Conservation (phyloP, 2,113 vertebrate species). For the Bufo gargarizans region DNA sequence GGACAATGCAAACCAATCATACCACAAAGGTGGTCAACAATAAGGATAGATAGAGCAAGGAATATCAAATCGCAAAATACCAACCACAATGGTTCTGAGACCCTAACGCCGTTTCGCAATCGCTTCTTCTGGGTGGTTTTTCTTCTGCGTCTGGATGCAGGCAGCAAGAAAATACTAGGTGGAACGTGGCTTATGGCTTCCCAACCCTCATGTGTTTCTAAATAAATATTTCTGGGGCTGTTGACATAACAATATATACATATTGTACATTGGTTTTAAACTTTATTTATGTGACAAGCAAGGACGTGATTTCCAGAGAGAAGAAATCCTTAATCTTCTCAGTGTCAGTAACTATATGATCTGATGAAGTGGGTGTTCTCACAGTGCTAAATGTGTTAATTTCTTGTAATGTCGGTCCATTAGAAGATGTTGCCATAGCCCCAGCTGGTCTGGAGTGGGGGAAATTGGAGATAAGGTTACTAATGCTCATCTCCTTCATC, state of each 20-base stretch:
- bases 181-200: background rate
- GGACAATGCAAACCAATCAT: too few relatives aligned
- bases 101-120: too few relatives aligned
- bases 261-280: slow-evolving; percentile 3
- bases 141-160: background rate
- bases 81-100: too few relatives aligned
- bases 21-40: too few relatives aligned
- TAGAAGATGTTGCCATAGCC: slow-evolving; percentile 20
- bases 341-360: slow-evolving; percentile 39
- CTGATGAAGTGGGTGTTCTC: slow-evolving; percentile 31
- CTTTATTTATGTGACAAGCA: slow-evolving; percentile 16
- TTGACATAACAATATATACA: background rate
- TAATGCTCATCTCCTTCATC: slow-evolving; percentile 5
- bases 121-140: background rate
- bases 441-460: slow-evolving; percentile 6
- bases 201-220: background rate
- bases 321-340: slow-evolving; percentile 21
- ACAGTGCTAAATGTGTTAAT: slow-evolving; percentile 32
- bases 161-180: background rate
- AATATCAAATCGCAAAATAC: too few relatives aligned
- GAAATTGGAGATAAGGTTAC: slow-evolving; percentile 42
- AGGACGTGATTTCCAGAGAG: slow-evolving; percentile 29
- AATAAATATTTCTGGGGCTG: background rate
- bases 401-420: slow-evolving; percentile 38
- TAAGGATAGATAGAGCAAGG: too few relatives aligned